Evolutionary conservation across 2,797 vertebrate species (phyloP), one percentile per base, ranked within the genome.

Genomic region (Pteronotus mesoamericanus): DNA sequence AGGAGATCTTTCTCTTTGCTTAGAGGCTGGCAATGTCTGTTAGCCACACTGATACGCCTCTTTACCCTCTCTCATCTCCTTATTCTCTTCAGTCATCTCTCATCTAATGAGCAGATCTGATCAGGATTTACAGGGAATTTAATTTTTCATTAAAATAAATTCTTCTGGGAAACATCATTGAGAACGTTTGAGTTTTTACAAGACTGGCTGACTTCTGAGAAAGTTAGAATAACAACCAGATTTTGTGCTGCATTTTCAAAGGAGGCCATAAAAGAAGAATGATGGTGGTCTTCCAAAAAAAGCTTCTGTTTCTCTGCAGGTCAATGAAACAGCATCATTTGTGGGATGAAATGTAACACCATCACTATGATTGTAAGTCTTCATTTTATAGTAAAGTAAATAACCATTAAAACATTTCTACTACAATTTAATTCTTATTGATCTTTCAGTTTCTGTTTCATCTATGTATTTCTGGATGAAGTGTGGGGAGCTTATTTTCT

Each of bases 331-430:
- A 79, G 29, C 34, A 39, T 21, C 26, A 42, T 83, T 12, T 92
- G 34, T 79, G 12, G 1, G 24, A 42, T 85, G 68, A 94, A 90
- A 84, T 57, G 46, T 1, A 44, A 18, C 7, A 22, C 7, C 21
- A 34, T 84, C 26, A 1, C 44, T 24, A 53, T 61, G 29, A 51
- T 86, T 26, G 48, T 57, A 21, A 34, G 2, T 72, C 48, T n/a
- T 93, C 61, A 48, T 78, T 93, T 82, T 92, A 91, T 59, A 83
- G 59, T 88, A 92, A 96, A 75, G 32, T 66, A 95, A 94, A 75
- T 88, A 93, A 83, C 51, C 48, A 66, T 75, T 94, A n/a, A 84
- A 89, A 82, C 2, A 3, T 57, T 77, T 75, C 26, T 57, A 14
- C 46, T 78, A n/a, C 39, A 89, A 26, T 44, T 87, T 92, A 90